These are phyloP conservation scores for Erythrocebus patas DNA, from an alignment of 2,113 vertebrate genomes.

Conservation along the genomic window DNA sequence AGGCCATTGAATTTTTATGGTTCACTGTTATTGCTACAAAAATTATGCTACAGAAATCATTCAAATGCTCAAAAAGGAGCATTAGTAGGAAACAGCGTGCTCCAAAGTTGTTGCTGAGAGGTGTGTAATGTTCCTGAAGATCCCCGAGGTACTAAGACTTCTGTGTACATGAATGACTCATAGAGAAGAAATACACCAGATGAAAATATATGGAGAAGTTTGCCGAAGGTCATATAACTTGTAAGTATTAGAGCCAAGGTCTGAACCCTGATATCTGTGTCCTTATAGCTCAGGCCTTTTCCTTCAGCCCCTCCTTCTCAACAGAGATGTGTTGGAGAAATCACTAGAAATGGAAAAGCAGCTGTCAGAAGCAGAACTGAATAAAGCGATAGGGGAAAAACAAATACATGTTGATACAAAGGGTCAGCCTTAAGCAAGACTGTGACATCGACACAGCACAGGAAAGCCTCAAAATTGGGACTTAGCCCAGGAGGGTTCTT, in stretches of 20 bases:
- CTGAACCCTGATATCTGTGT: neutral
- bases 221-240: neutral
- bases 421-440: neutral
- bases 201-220: neutral
- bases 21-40: neutral
- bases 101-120: neutral
- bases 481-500: too few relatives aligned
- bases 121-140: neutral
- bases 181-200: neutral
- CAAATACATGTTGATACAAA: neutral
- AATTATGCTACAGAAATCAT: neutral
- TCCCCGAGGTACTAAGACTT: neutral
- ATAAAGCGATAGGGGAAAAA: neutral
- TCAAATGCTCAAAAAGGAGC: neutral
- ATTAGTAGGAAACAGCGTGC: neutral
- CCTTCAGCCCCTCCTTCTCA: neutral
- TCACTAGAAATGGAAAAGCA: conserved; percentile 1
- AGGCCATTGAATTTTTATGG: neutral
- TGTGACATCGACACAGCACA: too few relatives aligned
- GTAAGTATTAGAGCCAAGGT: neutral
- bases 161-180: neutral
- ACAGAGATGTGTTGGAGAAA: neutral
- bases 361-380: neutral
- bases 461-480: too few relatives aligned
- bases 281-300: neutral